phyloP scores from a whole-genome alignment of 1,140 invertebrate genomes.

The Melipona quadrifasciata region DNA sequence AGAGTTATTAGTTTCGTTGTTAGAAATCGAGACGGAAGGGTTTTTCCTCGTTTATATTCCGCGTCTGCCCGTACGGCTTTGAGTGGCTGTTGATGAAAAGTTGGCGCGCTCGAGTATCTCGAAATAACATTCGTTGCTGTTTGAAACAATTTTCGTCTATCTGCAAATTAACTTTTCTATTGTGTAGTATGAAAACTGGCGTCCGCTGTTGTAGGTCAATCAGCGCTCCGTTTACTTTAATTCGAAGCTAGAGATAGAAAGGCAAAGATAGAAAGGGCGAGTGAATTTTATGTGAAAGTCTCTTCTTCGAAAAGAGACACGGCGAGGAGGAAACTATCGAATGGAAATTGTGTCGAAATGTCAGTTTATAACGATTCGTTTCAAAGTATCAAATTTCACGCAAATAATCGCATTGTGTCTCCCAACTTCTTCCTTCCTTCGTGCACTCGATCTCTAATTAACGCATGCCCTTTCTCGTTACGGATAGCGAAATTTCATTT shows the following conservation, averaged over 20 bases:
- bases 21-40: not conserved
- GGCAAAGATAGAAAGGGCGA: not conserved
- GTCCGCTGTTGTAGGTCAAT: not conserved
- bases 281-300: not conserved
- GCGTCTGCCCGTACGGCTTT: no score
- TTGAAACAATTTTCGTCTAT: not conserved
- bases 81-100: not conserved
- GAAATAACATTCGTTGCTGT: not conserved
- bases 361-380: not conserved
- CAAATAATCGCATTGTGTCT: not conserved
- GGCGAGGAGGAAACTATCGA: no score
- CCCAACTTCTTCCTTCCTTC: no score
- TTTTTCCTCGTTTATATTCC: not conserved
- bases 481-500: conserved; percentile 15
- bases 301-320: not conserved
- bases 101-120: no score
- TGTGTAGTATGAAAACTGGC: not conserved
- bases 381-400: not conserved
- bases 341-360: not conserved
- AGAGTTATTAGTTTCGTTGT: conserved; percentile 23
- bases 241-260: not conserved
- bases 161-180: no score
- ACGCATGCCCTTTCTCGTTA: not conserved
- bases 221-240: not conserved
- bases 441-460: not conserved